Base-by-base conservation (phyloP, 1,140 invertebrate species). In the Eumaeus atala region DNA sequence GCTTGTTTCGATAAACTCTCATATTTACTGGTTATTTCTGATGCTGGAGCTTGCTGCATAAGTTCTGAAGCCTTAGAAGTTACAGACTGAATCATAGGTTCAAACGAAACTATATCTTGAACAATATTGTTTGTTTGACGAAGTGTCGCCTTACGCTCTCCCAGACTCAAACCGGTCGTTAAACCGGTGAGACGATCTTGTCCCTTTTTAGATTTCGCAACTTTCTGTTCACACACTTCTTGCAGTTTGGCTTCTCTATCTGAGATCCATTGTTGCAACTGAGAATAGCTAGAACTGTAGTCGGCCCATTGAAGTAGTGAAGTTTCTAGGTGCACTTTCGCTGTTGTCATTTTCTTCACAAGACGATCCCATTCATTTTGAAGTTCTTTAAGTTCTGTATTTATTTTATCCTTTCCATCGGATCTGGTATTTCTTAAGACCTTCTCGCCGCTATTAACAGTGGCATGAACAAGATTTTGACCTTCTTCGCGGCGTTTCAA, bases 291-390 rank as follows among this genome's bases (percentile, higher is more conserved):
- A 16, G 95, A 95, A 73, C 94, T 96, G 74, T 97, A 97, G 77
- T 97, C 96, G n/a, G 95, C 95, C 96, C 96, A 97, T 90, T 97
- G 95, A 1, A 98, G 82, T 8, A 98, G 88, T 72, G 93, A 94
- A 0, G 96, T 97, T 82, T 99, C 97, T 14, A 98, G 78, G 66
- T 96, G 93, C 14, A 98, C 96, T 88, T 97, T 97, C 0, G 94
- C 93, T 10, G 95, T 97, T 4, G 95, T 95, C 87, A 98, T 94
- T 78, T 97, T 97, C 78, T 95, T 95, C 0, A 96, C 94, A 11
- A 98, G 84, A 50, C 94, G 89, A 77, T 98, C 97, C 95, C 97
- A 98, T 66, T 97, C 96, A 50, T 91, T 93, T 87, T 98, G 97
- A 37, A 98, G 88, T 67, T 96, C 94, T 83, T 96, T 97, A 56